Conservation (phyloP, 2,113 vertebrate genomes). For the Phrynosoma platyrhinos region DNA sequence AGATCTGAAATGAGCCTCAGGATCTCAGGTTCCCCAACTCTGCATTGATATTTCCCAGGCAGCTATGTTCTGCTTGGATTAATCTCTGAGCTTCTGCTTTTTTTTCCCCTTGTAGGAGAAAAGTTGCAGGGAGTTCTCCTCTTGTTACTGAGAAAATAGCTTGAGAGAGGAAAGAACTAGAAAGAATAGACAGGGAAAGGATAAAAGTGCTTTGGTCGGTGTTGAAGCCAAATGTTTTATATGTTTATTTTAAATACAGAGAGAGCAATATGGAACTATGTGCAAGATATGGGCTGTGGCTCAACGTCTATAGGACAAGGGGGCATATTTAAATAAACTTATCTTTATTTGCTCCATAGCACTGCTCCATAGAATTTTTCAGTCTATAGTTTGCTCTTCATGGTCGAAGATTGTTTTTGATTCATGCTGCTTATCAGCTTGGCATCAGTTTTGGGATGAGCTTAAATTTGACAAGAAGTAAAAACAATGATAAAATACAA, state of each 20-base stretch:
- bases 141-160: neutral
- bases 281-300: neutral
- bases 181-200: too few relatives aligned
- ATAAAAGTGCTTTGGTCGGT: too few relatives aligned
- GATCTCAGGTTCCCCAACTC: too few relatives aligned
- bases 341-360: neutral
- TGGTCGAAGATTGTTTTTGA: neutral
- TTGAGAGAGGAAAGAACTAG: too few relatives aligned
- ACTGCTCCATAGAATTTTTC: neutral
- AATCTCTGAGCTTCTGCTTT: too few relatives aligned
- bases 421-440: neutral
- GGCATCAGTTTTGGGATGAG: neutral
- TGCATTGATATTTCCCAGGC: too few relatives aligned
- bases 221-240: neutral
- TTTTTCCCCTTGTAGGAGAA: neutral
- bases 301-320: neutral
- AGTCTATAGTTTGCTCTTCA: neutral
- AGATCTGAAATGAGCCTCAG: too few relatives aligned
- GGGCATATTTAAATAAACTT: neutral
- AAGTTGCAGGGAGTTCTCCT: neutral
- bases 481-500: neutral
- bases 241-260: neutral
- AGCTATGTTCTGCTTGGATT: neutral
- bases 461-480: neutral
- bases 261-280: neutral